Percentiles rank a stretch among this genome's conserved stretches.
Conservation (phyloP, 2,797 vertebrate species). For the Zalophus californianus region DNA sequence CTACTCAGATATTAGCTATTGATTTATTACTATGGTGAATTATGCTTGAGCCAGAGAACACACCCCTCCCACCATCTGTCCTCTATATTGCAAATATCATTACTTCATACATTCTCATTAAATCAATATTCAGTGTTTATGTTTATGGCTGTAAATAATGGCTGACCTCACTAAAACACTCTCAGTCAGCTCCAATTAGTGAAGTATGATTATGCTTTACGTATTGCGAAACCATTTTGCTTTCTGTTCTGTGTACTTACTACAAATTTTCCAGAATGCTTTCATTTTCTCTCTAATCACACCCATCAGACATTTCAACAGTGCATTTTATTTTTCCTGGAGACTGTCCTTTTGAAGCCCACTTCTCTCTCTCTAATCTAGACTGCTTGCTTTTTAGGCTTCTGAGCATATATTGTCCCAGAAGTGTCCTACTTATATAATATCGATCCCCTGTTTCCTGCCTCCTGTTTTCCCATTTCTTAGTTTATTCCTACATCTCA, state of each 20-base stretch:
- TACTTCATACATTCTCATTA: neutral
- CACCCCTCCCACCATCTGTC: neutral
- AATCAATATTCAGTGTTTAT: neutral
- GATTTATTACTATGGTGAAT: neutral
- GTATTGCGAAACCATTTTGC: neutral
- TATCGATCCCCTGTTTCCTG: neutral
- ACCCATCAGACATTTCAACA: neutral
- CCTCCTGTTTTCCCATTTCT: neutral
- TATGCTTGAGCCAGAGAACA: neutral
- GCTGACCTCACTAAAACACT: neutral
- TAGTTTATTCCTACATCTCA: neutral
- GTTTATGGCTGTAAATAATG: neutral
- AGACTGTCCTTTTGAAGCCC: neutral
- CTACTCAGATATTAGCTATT: neutral
- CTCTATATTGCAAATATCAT: neutral
- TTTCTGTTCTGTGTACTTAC: neutral
- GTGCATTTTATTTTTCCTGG: neutral
- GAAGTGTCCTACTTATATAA: neutral
- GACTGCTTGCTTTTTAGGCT: neutral
- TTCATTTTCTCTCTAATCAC: neutral
- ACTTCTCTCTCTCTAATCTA: neutral
- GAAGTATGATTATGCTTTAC: neutral
- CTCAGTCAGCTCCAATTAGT: neutral
- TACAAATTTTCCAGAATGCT: neutral
- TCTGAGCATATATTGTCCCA: neutral